Base-by-base conservation (phyloP, 2,888 invertebrate species). In the Erebia palarica region DNA sequence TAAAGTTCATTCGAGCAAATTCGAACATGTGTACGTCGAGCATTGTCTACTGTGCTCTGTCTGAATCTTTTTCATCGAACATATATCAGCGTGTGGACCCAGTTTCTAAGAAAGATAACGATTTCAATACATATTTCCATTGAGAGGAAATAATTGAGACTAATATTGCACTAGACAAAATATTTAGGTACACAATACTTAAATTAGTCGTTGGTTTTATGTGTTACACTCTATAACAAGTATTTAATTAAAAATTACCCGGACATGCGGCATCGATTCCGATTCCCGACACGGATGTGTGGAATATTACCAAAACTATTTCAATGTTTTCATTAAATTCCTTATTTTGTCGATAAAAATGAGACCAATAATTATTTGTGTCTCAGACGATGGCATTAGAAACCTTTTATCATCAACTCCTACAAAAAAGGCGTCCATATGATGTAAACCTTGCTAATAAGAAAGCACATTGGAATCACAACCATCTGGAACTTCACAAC, bases 121-220 rank as follows among this genome's bases (percentile, higher is more conserved):
- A 55, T 55, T 55, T 65, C 68, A 53, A 70, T 57, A 60, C 51
- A 75, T n/a, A 69, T 58, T 82, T 83, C 84, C 83, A 9, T 14
- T 27, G 7, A 53, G 72, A 76, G 75, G 82, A 49, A 14, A 47
- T 61, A 47, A 44, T 61, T 61, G 61, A 63, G 21, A 81, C 82
- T 81, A 83, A 84, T 92, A 93, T 93, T 93, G 93, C 93, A 93
- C 93, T 90, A 91, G 87, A 86, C 80, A 78, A 83, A 84, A 83
- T 84, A 84, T 83, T 85, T 83, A 91, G 83, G 86, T 91, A 89
- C 86, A 80, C 83, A 83, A 84, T 78, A 81, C 89, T 91, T 86
- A 91, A 86, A 89, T 87, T 93, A 93, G 85, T 92, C 92, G 92
- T 88, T 93, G 92, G 92, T 93, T 86, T 84, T 86, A 68, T 61